These are phyloP conservation scores for Cheilosia vulpina DNA, from an alignment of 2,888 invertebrate genomes.

Conservation along the genomic window DNA sequence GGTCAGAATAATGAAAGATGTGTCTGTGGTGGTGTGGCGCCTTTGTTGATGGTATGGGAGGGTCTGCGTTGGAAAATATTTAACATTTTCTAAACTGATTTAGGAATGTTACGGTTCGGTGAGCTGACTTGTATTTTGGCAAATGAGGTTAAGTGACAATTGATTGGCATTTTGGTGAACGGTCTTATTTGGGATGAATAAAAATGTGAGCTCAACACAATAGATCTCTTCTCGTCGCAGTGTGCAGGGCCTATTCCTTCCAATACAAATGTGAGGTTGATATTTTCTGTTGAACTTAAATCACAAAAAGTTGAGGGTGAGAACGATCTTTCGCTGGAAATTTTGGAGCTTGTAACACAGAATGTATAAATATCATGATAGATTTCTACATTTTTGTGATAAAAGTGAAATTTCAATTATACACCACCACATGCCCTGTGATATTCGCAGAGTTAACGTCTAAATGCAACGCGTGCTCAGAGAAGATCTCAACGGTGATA, in stretches of 20 bases:
- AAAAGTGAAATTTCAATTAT: too few relatives aligned
- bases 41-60: background rate
- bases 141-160: background rate
- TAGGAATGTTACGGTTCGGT: background rate
- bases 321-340: background rate
- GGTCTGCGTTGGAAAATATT: background rate
- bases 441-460: too few relatives aligned
- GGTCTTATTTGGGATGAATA: background rate
- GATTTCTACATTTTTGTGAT: too few relatives aligned
- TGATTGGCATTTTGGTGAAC: too few relatives aligned
- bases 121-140: background rate
- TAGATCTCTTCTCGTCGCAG: too few relatives aligned
- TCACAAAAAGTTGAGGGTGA: background rate
- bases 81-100: slow-evolving; percentile 12
- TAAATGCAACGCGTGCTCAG: too few relatives aligned
- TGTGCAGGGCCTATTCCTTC: too few relatives aligned
- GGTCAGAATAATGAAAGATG: slow-evolving; percentile 59
- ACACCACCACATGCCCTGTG: too few relatives aligned
- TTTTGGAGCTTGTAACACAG: too few relatives aligned
- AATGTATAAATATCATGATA: too few relatives aligned
- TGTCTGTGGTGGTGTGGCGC: slow-evolving; percentile 43
- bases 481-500: too few relatives aligned
- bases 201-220: too few relatives aligned
- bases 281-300: background rate
- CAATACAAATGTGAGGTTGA: background rate